A percentile compares a stretch with the other conserved stretches of the same genome.
phyloP scores from a whole-genome alignment of 2,797 vertebrate genomes.

The Spheniscus humboldti region DNA sequence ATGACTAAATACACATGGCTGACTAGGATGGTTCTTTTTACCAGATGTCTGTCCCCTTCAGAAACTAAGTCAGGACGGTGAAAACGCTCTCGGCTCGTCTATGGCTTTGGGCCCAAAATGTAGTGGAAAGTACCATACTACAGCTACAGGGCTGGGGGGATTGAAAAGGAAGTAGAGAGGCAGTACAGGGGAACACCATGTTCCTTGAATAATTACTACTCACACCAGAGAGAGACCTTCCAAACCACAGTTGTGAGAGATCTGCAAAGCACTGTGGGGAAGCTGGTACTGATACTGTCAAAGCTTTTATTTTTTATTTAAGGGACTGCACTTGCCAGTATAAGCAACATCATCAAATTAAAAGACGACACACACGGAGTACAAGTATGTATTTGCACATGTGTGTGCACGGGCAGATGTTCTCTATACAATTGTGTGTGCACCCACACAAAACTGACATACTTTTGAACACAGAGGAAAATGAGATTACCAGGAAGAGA shows the following conservation, averaged over 20 bases:
- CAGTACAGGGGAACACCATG: neutral
- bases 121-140: neutral
- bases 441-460: neutral
- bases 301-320: neutral
- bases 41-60: constrained; percentile 18
- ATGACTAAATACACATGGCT: neutral
- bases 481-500: constrained; percentile 53
- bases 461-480: neutral
- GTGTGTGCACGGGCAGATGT: neutral
- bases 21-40: neutral
- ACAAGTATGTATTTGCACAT: neutral
- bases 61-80: neutral
- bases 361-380: neutral
- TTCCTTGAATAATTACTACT: neutral
- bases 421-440: neutral
- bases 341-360: neutral
- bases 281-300: neutral
- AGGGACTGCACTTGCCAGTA: neutral
- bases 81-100: neutral
- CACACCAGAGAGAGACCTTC: neutral
- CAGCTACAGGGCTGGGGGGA: neutral
- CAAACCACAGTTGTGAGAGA: constrained; percentile 3
- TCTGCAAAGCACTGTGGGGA: neutral
- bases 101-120: neutral
- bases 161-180: neutral